A percentile compares a stretch with the other conserved stretches of the same genome.
Conservation (phyloP, 2,797 vertebrate species). For the Nyctibius grandis region DNA sequence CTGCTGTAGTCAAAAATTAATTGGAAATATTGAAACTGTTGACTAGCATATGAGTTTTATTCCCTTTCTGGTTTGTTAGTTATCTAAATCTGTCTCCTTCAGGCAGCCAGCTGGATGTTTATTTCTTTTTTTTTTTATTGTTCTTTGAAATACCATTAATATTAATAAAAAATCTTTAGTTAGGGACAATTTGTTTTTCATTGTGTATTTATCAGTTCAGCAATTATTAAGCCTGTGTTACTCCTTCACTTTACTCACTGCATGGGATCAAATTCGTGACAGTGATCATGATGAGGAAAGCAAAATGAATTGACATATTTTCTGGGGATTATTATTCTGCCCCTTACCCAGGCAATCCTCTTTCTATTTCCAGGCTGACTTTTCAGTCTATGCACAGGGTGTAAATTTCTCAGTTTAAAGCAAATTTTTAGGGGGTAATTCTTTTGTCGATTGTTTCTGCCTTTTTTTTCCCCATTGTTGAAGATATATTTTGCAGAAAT, state of each 20-base stretch:
- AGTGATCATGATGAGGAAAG: neutral
- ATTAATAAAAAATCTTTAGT: neutral
- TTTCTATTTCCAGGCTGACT: neutral
- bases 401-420: neutral
- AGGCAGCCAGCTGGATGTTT: neutral
- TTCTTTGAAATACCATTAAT: neutral
- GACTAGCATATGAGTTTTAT: neutral
- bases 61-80: neutral
- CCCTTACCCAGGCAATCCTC: neutral
- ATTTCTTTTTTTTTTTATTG: neutral
- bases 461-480: accelerated
- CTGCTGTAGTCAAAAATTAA: neutral
- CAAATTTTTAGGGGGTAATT: neutral
- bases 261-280: neutral
- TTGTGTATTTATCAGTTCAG: neutral
- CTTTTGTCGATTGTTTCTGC: neutral
- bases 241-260: neutral
- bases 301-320: neutral
- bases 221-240: neutral
- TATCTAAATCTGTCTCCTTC: neutral
- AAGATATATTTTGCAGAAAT: neutral
- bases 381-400: neutral
- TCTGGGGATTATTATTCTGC: neutral
- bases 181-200: neutral
- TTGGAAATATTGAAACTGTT: neutral